Evolutionary conservation across 2,888 invertebrate genomes (phyloP), one percentile per base, ranked within the genome.

Genomic region (Orchesellides sinensis): DNA sequence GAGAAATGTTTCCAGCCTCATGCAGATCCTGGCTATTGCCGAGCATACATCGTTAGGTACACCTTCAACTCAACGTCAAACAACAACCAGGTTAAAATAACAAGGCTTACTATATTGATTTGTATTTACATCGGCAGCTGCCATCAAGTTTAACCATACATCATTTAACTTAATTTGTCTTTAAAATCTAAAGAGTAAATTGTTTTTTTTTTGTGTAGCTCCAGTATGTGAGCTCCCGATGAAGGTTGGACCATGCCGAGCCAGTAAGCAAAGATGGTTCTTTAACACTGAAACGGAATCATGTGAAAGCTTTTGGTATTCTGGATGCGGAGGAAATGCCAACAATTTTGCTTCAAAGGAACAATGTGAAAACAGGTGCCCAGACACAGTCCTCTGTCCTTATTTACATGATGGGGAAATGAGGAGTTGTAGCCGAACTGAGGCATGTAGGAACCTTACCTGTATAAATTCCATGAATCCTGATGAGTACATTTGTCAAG

Each of bases 321-420:
- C 93, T 54, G 94, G 94, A n/a, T 95, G 95, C 89, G 94, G 94
- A 54, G 94, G 95, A 52, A 96, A 95, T 89, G 94, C 95, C 89
- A 97, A 97, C 90, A 95, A 96, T 89, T 97, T 97, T 91, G 93
- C 94, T 77, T 94, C 93, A 40, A 94, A 95, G 89, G 92, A 94
- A 32, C 94, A 95, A 87, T 96, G 96, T 90, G 94, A 94, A 86
- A 91, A 93, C 19, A 65, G 81, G 56, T 87, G 86, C 74, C 83
- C 87, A 78, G 89, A 89, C 83, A 40, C 89, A 45, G 89, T 90
- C 47, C 84, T 90, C 59, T 90, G 90, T 79, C 89, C 89, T 0
- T 85, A 87, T 17, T 85, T 89, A 59, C 82, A 83, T 5, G 86
- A 86, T 52, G 88, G 88, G 40, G 87, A 88, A 66, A 84, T 89